Evolutionary conservation across 1,140 invertebrate species (phyloP).

Genomic region (Mamestra configurata): DNA sequence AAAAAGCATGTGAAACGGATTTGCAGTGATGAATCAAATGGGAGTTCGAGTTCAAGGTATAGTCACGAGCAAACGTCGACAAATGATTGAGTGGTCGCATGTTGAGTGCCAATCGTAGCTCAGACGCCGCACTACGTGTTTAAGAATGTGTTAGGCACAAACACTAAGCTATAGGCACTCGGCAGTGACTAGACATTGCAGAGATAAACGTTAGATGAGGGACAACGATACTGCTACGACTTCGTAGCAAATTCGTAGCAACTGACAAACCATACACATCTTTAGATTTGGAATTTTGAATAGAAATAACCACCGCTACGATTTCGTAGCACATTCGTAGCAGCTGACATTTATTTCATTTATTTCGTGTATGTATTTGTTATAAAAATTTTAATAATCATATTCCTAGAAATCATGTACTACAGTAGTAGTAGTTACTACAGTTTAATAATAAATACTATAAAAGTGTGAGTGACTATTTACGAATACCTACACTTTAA

Average conservation of each 20-base stretch:
- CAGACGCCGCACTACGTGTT: conserved; percentile 43
- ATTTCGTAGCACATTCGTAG: background rate
- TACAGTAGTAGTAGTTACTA: too few species aligned
- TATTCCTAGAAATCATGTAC: too few species aligned
- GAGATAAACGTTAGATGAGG: background rate
- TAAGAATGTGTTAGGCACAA: conserved; percentile 34
- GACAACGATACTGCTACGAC: background rate
- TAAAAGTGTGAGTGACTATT: background rate
- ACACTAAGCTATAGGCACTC: background rate
- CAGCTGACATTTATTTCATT: too few species aligned
- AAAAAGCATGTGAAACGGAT: conserved; percentile 41
- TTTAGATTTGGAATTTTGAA: background rate
- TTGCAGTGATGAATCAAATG: conserved; percentile 36
- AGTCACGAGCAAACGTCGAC: conserved; percentile 51
- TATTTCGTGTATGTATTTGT: too few species aligned
- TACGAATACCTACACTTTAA: background rate
- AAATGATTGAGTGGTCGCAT: conserved; percentile 61
- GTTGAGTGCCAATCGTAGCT: conserved; percentile 56
- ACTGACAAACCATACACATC: background rate
- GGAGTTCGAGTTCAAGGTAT: conserved; percentile 10
- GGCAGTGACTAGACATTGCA: background rate
- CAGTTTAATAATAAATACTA: too few species aligned
- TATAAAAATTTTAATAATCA: too few species aligned
- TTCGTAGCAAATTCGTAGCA: background rate
- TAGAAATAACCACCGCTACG: background rate